Percentiles rank a stretch among this genome's conserved stretches.
Conservation (phyloP, 2,113 vertebrate species). For the Charadrius vociferus region DNA sequence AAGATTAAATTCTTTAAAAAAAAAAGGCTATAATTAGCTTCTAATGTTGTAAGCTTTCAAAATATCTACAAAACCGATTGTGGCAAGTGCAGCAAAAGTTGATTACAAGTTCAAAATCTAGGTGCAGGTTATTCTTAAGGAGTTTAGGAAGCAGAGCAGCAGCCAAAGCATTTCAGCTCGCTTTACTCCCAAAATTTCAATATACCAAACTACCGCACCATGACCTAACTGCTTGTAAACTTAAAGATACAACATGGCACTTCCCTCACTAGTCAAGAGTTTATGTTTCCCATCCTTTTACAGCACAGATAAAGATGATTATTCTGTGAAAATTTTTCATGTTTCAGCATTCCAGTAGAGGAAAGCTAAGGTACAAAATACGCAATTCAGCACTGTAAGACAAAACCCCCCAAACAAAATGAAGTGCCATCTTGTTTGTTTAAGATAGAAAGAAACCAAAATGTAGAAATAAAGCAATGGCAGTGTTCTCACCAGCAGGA, state of each 20-base stretch:
- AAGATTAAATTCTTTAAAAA: neutral
- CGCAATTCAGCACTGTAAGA: accelerated
- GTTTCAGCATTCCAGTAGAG: neutral
- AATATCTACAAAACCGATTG: neutral
- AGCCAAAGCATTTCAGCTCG: neutral
- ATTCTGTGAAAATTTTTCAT: neutral
- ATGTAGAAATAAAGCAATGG: neutral
- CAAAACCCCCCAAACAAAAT: neutral
- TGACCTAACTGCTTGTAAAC: neutral
- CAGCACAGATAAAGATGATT: neutral
- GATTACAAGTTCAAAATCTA: neutral
- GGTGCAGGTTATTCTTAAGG: neutral
- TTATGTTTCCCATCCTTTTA: neutral
- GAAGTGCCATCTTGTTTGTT: neutral
- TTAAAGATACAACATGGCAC: neutral
- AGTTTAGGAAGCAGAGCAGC: neutral
- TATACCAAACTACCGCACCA: neutral
- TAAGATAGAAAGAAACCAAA: neutral
- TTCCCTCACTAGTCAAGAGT: neutral
- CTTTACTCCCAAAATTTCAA: neutral
- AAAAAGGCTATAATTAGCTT: neutral
- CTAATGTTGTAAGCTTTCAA: neutral
- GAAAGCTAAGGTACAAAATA: neutral
- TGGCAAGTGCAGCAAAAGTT: neutral
- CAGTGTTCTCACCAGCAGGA: neutral